These are phyloP conservation scores for Erebia palarica DNA, from an alignment of 2,888 invertebrate species.

Conservation along the genomic window DNA sequence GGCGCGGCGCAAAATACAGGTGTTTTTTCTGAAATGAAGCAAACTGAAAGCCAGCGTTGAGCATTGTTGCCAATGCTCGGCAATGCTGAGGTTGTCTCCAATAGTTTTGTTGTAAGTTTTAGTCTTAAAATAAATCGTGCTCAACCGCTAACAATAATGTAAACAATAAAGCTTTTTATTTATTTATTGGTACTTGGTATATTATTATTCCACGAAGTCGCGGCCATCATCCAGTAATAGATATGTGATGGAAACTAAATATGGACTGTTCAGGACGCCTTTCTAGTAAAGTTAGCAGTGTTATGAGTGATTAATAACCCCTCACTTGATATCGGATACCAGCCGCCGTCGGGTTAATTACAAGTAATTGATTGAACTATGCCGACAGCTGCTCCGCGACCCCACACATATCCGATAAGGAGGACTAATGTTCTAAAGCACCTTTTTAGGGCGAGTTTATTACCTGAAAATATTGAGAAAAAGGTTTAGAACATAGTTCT, in stretches of 20 bases:
- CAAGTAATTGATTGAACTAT: slow-evolving; percentile 3
- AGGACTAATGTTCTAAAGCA: not conserved
- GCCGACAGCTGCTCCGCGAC: not conserved
- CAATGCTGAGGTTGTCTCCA: too few species aligned
- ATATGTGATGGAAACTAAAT: not conserved
- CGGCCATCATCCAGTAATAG: too few species aligned
- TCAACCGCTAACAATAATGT: too few species aligned
- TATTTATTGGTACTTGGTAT: too few species aligned
- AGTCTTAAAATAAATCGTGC: too few species aligned
- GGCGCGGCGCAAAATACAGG: too few species aligned
- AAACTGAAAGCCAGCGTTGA: too few species aligned
- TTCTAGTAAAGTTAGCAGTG: not conserved
- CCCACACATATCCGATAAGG: not conserved
- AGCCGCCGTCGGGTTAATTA: not conserved
- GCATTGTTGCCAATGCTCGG: too few species aligned
- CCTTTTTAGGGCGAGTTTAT: not conserved
- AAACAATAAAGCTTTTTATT: too few species aligned
- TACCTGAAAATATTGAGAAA: not conserved
- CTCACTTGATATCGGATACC: not conserved
- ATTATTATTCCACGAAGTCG: too few species aligned
- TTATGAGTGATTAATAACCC: not conserved
- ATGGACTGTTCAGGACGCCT: not conserved
- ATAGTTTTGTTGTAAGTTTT: too few species aligned
- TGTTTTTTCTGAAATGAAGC: too few species aligned
- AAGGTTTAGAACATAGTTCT: not conserved